These are phyloP conservation scores for Centropyge bicolor DNA, from an alignment of 2,797 vertebrate species.

Conservation along the genomic window DNA sequence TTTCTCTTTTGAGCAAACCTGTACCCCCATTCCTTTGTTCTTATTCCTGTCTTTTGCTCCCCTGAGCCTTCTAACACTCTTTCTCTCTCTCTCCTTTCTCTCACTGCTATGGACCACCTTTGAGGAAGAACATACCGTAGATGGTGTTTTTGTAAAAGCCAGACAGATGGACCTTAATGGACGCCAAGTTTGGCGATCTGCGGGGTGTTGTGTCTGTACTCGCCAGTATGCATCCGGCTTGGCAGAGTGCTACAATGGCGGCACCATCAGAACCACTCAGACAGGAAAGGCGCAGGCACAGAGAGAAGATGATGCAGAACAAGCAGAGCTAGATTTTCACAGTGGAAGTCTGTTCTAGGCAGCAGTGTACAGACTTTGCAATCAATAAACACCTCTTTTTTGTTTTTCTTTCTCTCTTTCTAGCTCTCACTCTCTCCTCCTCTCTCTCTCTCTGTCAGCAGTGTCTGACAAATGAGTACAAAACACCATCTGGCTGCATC, in stretches of 20 bases:
- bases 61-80: constrained; percentile 19
- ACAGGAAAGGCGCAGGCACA: constrained; percentile 58
- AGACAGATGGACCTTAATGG: constrained; percentile 84
- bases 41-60: constrained; percentile 19
- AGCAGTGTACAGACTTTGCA: constrained; percentile 56
- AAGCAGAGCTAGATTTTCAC: constrained; percentile 61
- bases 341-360: constrained; percentile 63
- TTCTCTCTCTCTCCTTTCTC: constrained; percentile 11
- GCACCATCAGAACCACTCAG: constrained; percentile 59
- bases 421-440: constrained; percentile 51
- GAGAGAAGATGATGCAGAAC: constrained; percentile 54
- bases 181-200: constrained; percentile 79
- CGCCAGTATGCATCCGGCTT: constrained; percentile 76
- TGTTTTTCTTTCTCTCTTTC: constrained; percentile 53
- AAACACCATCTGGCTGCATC: constrained; percentile 86
- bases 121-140: constrained; percentile 64
- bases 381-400: constrained; percentile 63
- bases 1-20: constrained; percentile 32
- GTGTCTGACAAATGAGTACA: constrained; percentile 86
- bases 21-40: background rate
- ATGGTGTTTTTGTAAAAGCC: constrained; percentile 72
- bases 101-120: constrained; percentile 45
- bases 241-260: constrained; percentile 65
- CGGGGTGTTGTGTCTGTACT: constrained; percentile 78
- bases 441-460: constrained; percentile 75